A percentile compares a stretch with the other conserved stretches of the same genome.
phyloP scores from a whole-genome alignment of 1,140 invertebrate species.

The Sweltsa coloradensis region DNA sequence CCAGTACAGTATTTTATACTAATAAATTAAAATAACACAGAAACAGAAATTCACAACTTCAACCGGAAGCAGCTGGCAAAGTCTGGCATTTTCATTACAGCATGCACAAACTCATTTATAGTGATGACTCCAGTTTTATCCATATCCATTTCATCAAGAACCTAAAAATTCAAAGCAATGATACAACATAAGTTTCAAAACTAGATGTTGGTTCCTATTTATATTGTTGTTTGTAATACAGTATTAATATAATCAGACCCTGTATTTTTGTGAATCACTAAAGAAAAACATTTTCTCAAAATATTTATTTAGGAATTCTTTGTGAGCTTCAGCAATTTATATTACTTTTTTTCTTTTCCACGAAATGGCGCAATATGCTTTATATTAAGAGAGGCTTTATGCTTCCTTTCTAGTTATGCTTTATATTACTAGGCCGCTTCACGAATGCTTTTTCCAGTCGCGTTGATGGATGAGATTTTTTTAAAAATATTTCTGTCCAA shows the following conservation, averaged over 20 bases:
- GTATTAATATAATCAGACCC: too few relatives aligned
- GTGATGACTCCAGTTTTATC: constrained; percentile 36
- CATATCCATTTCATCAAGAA: constrained; percentile 41
- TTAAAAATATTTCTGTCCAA: too few relatives aligned
- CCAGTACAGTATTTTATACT: background rate
- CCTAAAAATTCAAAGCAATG: constrained; percentile 39
- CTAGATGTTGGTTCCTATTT: too few relatives aligned
- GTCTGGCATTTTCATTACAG: constrained; percentile 41
- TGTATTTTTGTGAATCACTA: too few relatives aligned
- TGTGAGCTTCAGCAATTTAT: constrained; percentile 33
- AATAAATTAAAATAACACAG: background rate
- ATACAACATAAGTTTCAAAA: constrained; percentile 2
- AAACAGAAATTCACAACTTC: constrained; percentile 12
- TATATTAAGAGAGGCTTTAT: too few relatives aligned
- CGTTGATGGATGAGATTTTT: too few relatives aligned
- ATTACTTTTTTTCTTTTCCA: too few relatives aligned
- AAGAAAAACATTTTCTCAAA: constrained; percentile 1
- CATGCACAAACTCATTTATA: constrained; percentile 38
- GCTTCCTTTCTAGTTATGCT: too few relatives aligned
- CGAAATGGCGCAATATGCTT: too few relatives aligned
- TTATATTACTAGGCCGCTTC: too few relatives aligned
- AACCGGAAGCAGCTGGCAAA: constrained; percentile 43
- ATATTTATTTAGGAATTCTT: constrained; percentile 14
- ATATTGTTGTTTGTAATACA: too few relatives aligned
- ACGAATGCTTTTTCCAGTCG: too few relatives aligned